Evolutionary conservation across 1,140 invertebrate species (phyloP), one percentile per base, ranked within the genome.

Genomic region (Eulimnadia texana): DNA sequence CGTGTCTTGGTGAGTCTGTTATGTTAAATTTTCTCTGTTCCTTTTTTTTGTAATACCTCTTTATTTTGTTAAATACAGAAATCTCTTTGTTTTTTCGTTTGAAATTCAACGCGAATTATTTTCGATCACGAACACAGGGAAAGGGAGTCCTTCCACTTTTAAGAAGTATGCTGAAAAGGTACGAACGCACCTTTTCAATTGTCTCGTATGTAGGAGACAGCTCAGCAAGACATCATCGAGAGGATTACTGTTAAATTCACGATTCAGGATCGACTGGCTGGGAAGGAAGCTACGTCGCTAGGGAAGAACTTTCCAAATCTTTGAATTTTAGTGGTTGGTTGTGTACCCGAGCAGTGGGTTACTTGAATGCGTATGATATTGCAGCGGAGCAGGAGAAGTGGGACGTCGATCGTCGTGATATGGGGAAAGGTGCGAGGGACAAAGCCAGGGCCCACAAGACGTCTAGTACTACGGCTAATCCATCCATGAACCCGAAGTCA

Each of bases 131-230:
- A n/a, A n/a, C n/a, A n/a, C n/a, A n/a, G n/a, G 52, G 11, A 53
- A 53, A 19, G 52, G 52, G 13, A n/a, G n/a, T n/a, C 20, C 20
- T 13, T 11, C 11, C 24, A 11, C 11, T 11, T 25, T 53, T 13
- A 53, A 53, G 20, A 10, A 19, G 52, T 53, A 13, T 53, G 52
- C 52, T 25, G 52, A 11, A 53, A 53, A 53, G 20, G 52, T 53
- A 20, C 20, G 2, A 13, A 20, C 2, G 0, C 52, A 53, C 24
- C 11, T 53, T 11, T 53, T 53, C 24, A 1, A 53, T 13, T 20
- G 52, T 20, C 52, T 11, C 52, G 52, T 13, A 53, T 53, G 52
- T 10, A 19, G 16, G 52, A 53, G 19, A 16, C 24, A 25, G 20
- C 11, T 11, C 11, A 53, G 10, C 1, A 1, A 1, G 52, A 53